phyloP scores from a whole-genome alignment of 2,113 vertebrate genomes.

The Leucopsar rothschildi region DNA sequence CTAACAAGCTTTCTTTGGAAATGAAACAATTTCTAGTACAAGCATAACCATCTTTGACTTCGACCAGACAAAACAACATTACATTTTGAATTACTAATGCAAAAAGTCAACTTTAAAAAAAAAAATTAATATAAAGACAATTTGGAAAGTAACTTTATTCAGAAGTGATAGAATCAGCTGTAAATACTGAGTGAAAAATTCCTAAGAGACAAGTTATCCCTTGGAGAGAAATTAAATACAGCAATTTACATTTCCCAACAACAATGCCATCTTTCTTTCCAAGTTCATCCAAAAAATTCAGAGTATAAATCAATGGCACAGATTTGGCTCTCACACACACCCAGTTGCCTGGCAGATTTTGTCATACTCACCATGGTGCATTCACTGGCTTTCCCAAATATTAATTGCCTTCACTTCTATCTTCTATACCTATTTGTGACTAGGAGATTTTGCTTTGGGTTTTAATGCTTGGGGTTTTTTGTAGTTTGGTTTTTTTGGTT shows the following conservation, averaged over 20 bases:
- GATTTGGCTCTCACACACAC: not conserved
- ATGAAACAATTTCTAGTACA: not conserved
- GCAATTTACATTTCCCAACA: slow-evolving; percentile 27
- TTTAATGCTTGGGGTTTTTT: not conserved
- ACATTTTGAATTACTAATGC: slow-evolving; percentile 21
- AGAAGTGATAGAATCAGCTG: slow-evolving; percentile 24
- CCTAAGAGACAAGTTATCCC: slow-evolving; percentile 10
- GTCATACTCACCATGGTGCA: not conserved
- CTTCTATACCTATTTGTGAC: not conserved
- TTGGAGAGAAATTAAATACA: not conserved
- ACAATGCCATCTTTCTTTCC: not conserved
- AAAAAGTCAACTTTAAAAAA: not conserved
- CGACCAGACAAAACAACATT: not conserved
- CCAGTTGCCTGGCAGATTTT: not conserved
- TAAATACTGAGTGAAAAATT: slow-evolving; percentile 29
- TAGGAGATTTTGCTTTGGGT: not conserved
- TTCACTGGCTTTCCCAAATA: not conserved
- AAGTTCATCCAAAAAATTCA: not conserved
- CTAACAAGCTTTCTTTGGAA: slow-evolving; percentile 23
- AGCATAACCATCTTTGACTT: not conserved
- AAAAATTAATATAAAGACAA: not conserved
- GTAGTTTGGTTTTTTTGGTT: too few species aligned
- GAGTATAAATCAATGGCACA: not conserved
- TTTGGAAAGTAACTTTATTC: slow-evolving; percentile 48
- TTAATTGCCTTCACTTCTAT: not conserved